Percentiles rank a stretch among this genome's conserved stretches.
These are phyloP conservation scores for Polylopha cassiicola DNA, from an alignment of 2,888 invertebrate genomes.

Conservation along the genomic window DNA sequence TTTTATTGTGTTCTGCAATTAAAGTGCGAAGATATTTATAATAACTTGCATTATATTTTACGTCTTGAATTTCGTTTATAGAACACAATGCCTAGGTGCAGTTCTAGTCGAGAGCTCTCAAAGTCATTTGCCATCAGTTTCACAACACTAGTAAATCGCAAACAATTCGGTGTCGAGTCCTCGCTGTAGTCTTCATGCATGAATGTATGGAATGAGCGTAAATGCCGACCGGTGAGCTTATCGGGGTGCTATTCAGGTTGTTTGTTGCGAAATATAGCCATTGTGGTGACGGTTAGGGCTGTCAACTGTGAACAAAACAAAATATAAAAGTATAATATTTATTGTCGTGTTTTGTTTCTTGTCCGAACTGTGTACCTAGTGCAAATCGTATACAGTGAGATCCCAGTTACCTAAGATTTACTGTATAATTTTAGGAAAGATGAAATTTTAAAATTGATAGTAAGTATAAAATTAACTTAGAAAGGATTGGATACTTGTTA, in stretches of 20 bases:
- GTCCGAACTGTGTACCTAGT: too few species aligned
- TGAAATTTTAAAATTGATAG: too few species aligned
- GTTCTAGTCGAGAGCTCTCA: constrained; percentile 1
- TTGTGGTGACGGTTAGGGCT: constrained; percentile 38
- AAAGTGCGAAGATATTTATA: constrained; percentile 1
- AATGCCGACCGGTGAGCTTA: constrained; percentile 43
- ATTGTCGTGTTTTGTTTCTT: too few species aligned
- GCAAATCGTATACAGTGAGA: too few species aligned
- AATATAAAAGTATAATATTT: too few species aligned
- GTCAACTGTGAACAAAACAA: neutral
- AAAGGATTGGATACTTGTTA: too few species aligned
- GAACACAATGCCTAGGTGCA: neutral
- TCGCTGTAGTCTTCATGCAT: constrained; percentile 1
- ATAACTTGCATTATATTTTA: neutral
- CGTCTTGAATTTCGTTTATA: neutral
- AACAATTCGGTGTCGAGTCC: constrained; percentile 3
- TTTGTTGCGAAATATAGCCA: constrained; percentile 44
- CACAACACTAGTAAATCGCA: constrained; percentile 4
- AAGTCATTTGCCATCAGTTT: constrained; percentile 8
- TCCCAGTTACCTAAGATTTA: too few species aligned
- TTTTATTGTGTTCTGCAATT: constrained; percentile 9
- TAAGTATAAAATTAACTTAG: too few species aligned
- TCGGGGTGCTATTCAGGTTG: constrained; percentile 30
- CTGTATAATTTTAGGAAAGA: too few species aligned
- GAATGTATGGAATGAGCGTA: constrained; percentile 28